Evolutionary conservation across 2,113 vertebrate genomes (phyloP).

Genomic region (Junco hyemalis): DNA sequence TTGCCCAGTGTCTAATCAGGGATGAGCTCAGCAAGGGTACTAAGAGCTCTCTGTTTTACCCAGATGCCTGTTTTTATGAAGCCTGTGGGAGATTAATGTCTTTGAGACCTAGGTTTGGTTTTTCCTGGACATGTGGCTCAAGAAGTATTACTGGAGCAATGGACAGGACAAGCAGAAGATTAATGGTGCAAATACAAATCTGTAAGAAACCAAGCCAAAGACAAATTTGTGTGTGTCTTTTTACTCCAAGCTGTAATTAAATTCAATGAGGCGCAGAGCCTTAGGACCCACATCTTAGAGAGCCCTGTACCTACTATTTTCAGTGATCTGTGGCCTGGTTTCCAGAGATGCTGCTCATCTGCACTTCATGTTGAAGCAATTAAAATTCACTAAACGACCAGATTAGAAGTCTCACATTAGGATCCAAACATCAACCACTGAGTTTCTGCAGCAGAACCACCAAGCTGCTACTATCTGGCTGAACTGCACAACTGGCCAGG

Average conservation of each 20-base stretch:
- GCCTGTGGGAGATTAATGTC: not conserved
- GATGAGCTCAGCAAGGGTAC: not conserved
- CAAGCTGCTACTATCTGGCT: not conserved
- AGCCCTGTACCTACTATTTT: not conserved
- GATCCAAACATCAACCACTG: not conserved
- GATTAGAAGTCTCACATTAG: not conserved
- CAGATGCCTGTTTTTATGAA: not conserved
- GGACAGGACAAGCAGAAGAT: not conserved
- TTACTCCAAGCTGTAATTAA: slow-evolving; percentile 9
- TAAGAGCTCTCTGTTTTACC: not conserved
- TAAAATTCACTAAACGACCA: not conserved
- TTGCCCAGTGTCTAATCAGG: not conserved
- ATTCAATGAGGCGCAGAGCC: not conserved
- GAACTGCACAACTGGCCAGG: not conserved
- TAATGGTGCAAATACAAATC: not conserved
- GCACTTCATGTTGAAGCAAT: not conserved
- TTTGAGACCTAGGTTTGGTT: not conserved
- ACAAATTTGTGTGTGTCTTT: not conserved
- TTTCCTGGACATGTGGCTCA: not conserved
- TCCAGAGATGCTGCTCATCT: not conserved
- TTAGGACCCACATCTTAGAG: not conserved
- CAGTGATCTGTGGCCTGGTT: not conserved
- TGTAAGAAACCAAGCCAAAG: not conserved
- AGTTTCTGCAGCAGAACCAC: not conserved
- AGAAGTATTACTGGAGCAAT: not conserved